phyloP scores from a whole-genome alignment of 2,113 vertebrate species.

The Sarotherodon lohbergeri region DNA sequence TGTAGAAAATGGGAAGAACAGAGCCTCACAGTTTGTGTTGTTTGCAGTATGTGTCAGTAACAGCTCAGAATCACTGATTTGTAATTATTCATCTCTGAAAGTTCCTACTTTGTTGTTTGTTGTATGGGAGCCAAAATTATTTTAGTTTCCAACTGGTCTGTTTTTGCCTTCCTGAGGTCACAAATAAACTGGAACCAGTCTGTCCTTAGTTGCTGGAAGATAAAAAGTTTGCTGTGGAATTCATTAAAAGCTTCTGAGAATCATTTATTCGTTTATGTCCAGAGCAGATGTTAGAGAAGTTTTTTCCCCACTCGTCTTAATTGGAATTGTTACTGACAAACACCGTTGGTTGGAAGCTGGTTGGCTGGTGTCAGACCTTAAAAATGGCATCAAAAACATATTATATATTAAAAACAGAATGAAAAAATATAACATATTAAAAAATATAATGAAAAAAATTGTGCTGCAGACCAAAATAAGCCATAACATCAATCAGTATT shows the following conservation, averaged over 20 bases:
- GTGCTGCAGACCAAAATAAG: neutral
- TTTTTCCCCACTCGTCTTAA: neutral
- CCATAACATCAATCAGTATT: rapidly evolving
- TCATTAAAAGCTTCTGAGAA: neutral
- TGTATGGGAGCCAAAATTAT: neutral
- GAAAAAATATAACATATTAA: too few species aligned
- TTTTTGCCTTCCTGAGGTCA: neutral
- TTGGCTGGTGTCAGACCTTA: neutral
- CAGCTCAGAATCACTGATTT: neutral
- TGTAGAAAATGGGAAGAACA: neutral
- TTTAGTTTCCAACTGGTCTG: rapidly evolving
- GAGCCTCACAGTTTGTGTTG: neutral
- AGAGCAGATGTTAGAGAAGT: neutral
- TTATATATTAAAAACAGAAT: neutral
- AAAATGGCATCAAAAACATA: rapidly evolving
- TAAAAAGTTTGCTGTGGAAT: neutral
- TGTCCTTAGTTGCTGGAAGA: rapidly evolving
- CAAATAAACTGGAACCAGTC: neutral
- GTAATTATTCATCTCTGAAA: neutral
- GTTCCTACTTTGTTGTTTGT: rapidly evolving
- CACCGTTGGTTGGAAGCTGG: rapidly evolving
- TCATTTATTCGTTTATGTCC: rapidly evolving
- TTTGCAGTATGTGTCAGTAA: neutral
- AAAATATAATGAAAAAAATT: neutral
- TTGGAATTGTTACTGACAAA: rapidly evolving